Percentiles rank a stretch among this genome's conserved stretches.
Evolutionary conservation across 2,888 invertebrate genomes (phyloP).

Genomic region (Heliconius cydno): DNA sequence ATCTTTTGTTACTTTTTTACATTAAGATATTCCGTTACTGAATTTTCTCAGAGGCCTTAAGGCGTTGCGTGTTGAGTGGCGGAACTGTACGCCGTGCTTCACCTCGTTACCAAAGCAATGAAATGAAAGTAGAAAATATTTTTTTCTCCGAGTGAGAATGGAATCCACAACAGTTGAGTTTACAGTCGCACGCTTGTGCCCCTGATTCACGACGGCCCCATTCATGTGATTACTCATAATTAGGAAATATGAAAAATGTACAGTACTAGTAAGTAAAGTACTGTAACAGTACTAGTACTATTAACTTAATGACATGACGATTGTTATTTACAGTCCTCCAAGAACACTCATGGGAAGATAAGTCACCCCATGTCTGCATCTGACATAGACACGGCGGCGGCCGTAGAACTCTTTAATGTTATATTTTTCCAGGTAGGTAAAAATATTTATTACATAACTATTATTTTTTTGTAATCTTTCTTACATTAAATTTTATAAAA

Average conservation of each 20-base stretch:
- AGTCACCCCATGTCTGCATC: slow-evolving; percentile 54
- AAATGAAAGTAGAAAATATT: too few species aligned
- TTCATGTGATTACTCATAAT: neutral
- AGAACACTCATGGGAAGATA: slow-evolving; percentile 59
- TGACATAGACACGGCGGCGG: slow-evolving; percentile 47
- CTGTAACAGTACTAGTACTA: neutral
- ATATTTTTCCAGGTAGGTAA: slow-evolving; percentile 55
- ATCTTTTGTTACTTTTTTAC: neutral
- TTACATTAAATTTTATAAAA: too few species aligned
- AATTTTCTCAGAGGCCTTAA: too few species aligned
- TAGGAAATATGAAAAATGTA: neutral
- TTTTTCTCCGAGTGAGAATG: too few species aligned
- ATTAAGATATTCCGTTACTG: neutral
- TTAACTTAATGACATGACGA: neutral
- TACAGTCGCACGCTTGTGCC: too few species aligned
- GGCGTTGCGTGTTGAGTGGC: too few species aligned
- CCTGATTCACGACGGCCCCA: too few species aligned
- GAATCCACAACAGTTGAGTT: too few species aligned
- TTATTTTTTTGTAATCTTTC: neutral
- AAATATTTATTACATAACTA: neutral
- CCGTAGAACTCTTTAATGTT: slow-evolving; percentile 58
- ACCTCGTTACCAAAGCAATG: too few species aligned
- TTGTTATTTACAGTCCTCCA: slow-evolving; percentile 52
- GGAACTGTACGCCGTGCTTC: too few species aligned
- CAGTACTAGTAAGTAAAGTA: too few species aligned